Evolutionary conservation across 2,113 vertebrate species (phyloP).

Genomic region (Tupaia chinensis): DNA sequence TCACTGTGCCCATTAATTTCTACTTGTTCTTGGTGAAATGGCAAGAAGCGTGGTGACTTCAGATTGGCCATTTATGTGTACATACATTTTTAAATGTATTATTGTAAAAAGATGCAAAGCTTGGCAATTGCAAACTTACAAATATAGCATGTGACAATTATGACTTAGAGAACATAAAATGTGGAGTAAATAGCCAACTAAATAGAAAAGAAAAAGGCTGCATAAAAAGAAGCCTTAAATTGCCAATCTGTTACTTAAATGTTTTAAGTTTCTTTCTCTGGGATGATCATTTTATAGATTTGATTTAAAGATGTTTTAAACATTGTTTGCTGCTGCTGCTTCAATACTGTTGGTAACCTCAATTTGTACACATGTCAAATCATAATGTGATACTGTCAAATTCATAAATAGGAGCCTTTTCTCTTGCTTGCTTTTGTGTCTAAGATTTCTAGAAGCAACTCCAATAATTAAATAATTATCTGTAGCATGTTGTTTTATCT

Average conservation of each 20-base stretch:
- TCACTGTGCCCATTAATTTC: not conserved
- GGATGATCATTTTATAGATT: constrained; percentile 52
- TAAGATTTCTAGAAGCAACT: not conserved
- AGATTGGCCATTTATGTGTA: not conserved
- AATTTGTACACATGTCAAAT: constrained; percentile 56
- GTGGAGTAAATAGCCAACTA: constrained; percentile 46
- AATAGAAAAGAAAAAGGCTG: constrained; percentile 49
- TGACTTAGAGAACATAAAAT: constrained; percentile 12
- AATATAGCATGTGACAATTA: constrained; percentile 38
- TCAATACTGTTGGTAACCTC: constrained; percentile 65
- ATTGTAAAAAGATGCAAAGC: not conserved
- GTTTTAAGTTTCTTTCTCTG: constrained; percentile 55
- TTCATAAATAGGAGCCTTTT: constrained; percentile 24
- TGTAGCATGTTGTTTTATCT: constrained; percentile 9
- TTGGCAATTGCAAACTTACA: not conserved
- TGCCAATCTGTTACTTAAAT: constrained; percentile 52
- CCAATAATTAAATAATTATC: not conserved
- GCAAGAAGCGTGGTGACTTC: not conserved
- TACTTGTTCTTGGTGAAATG: constrained; percentile 31
- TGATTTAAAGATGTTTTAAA: constrained; percentile 60
- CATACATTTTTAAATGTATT: constrained; percentile 51
- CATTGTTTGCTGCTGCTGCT: constrained; percentile 54
- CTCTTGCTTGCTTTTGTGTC: constrained; percentile 25
- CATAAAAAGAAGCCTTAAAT: constrained; percentile 41
- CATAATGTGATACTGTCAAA: not conserved